Evolutionary conservation across 2,888 invertebrate genomes (phyloP).

Genomic region (Prenolepis imparis): DNA sequence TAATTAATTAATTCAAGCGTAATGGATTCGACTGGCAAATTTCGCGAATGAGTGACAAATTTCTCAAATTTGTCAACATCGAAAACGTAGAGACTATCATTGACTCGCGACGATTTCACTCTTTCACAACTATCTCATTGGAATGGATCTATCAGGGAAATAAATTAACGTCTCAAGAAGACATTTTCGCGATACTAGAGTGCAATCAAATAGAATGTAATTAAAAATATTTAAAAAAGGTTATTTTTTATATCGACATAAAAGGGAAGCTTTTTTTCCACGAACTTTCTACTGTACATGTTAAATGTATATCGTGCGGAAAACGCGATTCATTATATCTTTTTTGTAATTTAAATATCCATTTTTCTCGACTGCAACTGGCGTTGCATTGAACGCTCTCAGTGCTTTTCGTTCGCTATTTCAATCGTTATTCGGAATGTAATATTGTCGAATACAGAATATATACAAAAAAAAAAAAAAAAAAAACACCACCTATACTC

Average conservation of each 20-base stretch:
- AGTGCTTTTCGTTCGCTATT: slow-evolving; percentile 27
- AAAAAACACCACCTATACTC: slow-evolving; percentile 22
- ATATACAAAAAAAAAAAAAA: too few species aligned
- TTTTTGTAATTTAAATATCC: slow-evolving; percentile 51
- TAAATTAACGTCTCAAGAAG: not conserved
- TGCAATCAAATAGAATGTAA: not conserved
- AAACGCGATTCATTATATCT: slow-evolving; percentile 40
- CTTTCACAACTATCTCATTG: not conserved
- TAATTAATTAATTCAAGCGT: slow-evolving; percentile 40
- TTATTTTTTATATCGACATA: not conserved
- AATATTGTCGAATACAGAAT: slow-evolving; percentile 39
- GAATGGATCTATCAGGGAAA: not conserved
- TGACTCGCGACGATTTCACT: not conserved
- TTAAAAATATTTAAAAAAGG: not conserved
- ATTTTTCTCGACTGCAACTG: slow-evolving; percentile 22
- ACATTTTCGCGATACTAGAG: not conserved
- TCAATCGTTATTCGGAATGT: slow-evolving; percentile 20
- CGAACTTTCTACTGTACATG: slow-evolving; percentile 14
- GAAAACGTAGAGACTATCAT: not conserved
- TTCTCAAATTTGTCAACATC: not conserved
- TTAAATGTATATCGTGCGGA: not conserved
- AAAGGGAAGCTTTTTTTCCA: slow-evolving; percentile 3
- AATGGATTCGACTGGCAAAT: not conserved
- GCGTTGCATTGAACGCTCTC: slow-evolving; percentile 15
- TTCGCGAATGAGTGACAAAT: slow-evolving; percentile 6